Evolutionary conservation across 2,888 invertebrate genomes (phyloP), one percentile per base, ranked within the genome.

Genomic region (Drosophila lacicola): DNA sequence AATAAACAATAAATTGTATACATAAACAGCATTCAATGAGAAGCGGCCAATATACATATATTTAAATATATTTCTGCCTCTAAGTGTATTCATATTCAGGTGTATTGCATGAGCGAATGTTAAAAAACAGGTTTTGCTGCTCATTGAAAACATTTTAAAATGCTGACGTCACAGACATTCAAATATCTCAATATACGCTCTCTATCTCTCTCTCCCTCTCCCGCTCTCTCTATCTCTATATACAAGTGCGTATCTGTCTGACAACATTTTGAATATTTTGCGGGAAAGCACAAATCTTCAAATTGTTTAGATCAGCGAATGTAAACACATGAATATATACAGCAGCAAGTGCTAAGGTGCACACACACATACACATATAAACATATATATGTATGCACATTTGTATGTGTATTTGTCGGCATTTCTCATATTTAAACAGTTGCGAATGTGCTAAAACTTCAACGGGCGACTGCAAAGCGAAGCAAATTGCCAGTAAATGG

Each of bases 381-480:
- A 39, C 8, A 11, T 14, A 11, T 19, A 0, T 1, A 42, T 42
- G 3, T 25, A 11, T 13, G 21, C 29, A 33, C 3, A n/a, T 19
- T 13, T 10, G 4, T 6, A 17, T 44, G 0, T 29, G 0, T 17
- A 47, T n/a, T 2, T 29, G 14, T 36, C 33, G 36, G 29, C 36
- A 44, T 51, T 13, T 19, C 29, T 29, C 36, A 42, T 69, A 9
- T 69, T 57, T 50, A n/a, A 54, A 69, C 61, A 60, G 60, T 50
- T 58, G 45, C 10, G 13, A 49, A 45, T 41, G 41, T 36, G 45
- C 44, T 49, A 17, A 42, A 49, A 53, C 47, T 53, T 41, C 14
- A 44, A 60, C 50, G 46, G 21, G 34, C 46, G 29, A 37, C 17
- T 44, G 34, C 51, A 34, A 10, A 9, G 19, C 19, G 34, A 39